Evolutionary conservation across 2,797 vertebrate species (phyloP).

Genomic region (Gymnoscopelus braueri): DNA sequence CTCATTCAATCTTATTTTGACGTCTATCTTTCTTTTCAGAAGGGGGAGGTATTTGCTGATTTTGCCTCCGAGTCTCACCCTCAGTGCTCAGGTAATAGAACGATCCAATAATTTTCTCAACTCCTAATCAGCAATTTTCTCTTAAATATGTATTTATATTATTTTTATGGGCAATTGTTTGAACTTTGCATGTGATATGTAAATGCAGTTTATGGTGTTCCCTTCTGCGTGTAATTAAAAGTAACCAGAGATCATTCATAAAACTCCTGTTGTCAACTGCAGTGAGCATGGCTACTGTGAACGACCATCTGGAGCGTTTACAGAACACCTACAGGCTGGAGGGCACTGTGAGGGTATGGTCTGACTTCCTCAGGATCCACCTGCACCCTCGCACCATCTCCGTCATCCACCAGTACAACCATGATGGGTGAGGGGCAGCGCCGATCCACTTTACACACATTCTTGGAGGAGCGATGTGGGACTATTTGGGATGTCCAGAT

Average conservation of each 20-base stretch:
- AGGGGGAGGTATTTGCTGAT: conserved; percentile 57
- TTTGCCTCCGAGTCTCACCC: conserved; percentile 29
- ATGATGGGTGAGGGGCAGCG: conserved; percentile 82
- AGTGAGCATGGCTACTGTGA: conserved; percentile 65
- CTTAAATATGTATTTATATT: no score
- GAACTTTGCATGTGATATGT: no score
- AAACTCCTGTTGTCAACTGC: conserved; percentile 30
- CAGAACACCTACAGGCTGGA: conserved; percentile 66
- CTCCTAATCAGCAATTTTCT: no score
- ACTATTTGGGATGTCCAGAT: no score
- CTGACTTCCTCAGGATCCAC: conserved; percentile 86
- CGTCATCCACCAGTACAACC: conserved; percentile 88
- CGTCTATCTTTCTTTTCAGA: conserved; percentile 47
- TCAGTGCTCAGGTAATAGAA: conserved; percentile 56
- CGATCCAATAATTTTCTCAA: no score
- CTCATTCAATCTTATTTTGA: conserved; percentile 6
- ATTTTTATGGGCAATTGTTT: no score
- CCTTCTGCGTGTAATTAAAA: no score
- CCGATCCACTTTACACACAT: not conserved
- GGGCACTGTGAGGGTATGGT: conserved; percentile 83
- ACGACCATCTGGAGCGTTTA: conserved; percentile 66
- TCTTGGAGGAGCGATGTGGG: not conserved
- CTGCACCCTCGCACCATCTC: conserved; percentile 89
- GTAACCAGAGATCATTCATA: not conserved
- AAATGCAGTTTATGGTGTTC: no score